Base-by-base conservation (phyloP, 1,140 invertebrate species). In the Hycleus phaleratus region DNA sequence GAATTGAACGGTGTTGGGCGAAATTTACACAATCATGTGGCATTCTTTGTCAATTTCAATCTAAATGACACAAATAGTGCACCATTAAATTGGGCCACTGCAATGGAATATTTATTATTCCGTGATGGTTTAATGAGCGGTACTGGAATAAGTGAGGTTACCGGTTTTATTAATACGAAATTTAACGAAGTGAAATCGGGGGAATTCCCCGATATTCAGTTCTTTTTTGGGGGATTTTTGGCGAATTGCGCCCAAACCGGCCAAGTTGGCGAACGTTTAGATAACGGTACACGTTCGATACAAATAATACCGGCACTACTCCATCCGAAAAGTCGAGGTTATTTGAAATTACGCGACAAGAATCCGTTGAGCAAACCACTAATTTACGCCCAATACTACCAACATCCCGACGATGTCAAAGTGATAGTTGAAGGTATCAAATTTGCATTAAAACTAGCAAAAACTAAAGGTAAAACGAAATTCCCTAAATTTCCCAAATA, bases 1-100 rank as follows among this genome's bases (percentile, higher is more conserved):
- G 76, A 89, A 66, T 77, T 95, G 5, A 90, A 89, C 0, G 86
- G 85, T 0, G 93, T 95, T 3, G 93, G 93, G 0, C 81, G 84
- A 59, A 95, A 95, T 75, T 80, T 96, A 0, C 90, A 92, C 64
- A 92, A 93, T 70, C 91, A 93, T 65, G 90, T 91, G 0, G 85
- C 88, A 3, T 86, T 80, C 71, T 85, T 87, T 59, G 70, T 90
- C 0, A 83, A 81, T 65, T 94, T 91, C 74, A 79, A 82, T 18
- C 86, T 93, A 10, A 88, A 92, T 49, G 87, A 93, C 64, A 87
- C 89, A 38, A 86, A 90, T 64, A 90, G 86, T 0, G 80, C 85
- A 0, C 84, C 88, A 0, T 77, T 91, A 0, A 91, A 91, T 73
- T 91, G 89, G 89, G 89, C 89, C 2, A 90, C 90, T 0, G 89